Conservation (phyloP, 2,797 vertebrate species). For the Sylvilagus floridanus region DNA sequence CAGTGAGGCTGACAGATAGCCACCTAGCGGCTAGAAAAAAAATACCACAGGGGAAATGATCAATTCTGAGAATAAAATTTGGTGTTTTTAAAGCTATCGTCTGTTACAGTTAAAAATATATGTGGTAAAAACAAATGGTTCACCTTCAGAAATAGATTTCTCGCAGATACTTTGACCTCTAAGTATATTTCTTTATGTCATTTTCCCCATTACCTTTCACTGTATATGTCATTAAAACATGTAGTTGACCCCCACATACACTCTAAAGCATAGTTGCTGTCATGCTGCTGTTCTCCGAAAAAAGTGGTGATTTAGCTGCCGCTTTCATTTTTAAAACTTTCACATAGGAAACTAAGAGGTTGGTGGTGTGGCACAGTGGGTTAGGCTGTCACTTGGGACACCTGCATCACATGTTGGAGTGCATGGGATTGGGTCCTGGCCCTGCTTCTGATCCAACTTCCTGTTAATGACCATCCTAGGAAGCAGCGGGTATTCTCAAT, state of each 20-base stretch:
- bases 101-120: background rate
- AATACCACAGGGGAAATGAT: background rate
- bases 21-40: background rate
- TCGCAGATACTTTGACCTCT: background rate
- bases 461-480: too few species aligned
- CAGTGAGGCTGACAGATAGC: background rate
- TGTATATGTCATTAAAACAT: background rate
- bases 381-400: too few species aligned
- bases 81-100: background rate
- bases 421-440: too few species aligned
- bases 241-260: background rate
- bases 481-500: too few species aligned
- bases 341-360: background rate
- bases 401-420: too few species aligned
- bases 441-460: too few species aligned
- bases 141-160: conserved; percentile 35
- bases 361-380: background rate
- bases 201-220: conserved; percentile 9
- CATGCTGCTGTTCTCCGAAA: conserved; percentile 9
- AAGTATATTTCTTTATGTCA: background rate
- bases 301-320: background rate
- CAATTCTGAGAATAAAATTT: background rate
- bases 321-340: background rate
- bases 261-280: background rate
- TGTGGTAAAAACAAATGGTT: background rate